Base-by-base conservation (phyloP, 2,797 vertebrate genomes). In the Decapterus maruadsi region DNA sequence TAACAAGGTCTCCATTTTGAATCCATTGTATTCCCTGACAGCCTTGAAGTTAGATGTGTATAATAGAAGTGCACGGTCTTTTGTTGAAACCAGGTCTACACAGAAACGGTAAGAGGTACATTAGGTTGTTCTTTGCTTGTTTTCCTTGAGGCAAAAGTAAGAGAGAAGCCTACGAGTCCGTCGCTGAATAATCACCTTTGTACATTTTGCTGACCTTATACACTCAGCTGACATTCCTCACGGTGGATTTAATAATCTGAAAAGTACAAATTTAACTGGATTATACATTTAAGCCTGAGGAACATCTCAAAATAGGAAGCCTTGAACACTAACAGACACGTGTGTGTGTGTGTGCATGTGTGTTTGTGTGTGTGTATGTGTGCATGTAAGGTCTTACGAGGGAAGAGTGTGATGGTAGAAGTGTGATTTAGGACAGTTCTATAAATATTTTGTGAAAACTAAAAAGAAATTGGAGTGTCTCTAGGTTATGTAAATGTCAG, bases 221-320 rank as follows among this genome's bases (percentile, higher is more conserved):
- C 34, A 62, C 46, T 65, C 76, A 77, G 45, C 68, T 89, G 80
- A 83, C 83, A 77, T 72, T 82, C 58, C 66, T 85, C 67, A 55
- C 1, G 1, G 57, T 61, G 81, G 64, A 88, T 87, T 81, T 81
- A 84, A 82, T 83, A 65, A 76, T 77, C 67, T 69, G 55, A 81
- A 58, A 75, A 83, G 74, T 65, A 62, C 72, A 77, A 34, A 80
- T 82, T 69, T 84, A 83, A 90, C 67, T 75, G 78, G 73, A 86
- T 84, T 86, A 81, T 78, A 68, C n/a, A 8, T 76, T 78, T 83
- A 84, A 82, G 74, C 80, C 50, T n/a, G 17, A 64, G 58, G 61
- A 77, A 74, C 61, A 77, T 82, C 60, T 69, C 51, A 65, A 85
- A 87, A 61, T 79, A 51, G 60, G 67, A 60, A 38, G 51, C 72